phyloP scores from a whole-genome alignment of 2,888 invertebrate species.

The Cephus pulcher region DNA sequence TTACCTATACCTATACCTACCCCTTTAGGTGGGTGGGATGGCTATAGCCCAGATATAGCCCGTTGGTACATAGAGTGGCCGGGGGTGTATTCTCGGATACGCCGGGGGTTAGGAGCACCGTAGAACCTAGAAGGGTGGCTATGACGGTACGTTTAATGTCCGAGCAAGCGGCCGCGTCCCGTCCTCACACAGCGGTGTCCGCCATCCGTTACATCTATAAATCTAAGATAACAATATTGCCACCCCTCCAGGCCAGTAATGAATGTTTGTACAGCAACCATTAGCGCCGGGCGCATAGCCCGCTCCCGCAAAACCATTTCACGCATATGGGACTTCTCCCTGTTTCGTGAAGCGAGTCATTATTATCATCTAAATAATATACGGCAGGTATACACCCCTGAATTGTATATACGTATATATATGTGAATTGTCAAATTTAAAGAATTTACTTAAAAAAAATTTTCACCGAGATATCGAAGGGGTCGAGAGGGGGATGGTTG shows the following conservation, averaged over 20 bases:
- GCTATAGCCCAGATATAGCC: no score
- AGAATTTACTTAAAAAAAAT: no score
- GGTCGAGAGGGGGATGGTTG: no score
- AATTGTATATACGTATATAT: no score
- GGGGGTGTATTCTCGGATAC: not conserved
- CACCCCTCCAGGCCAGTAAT: constrained; percentile 57
- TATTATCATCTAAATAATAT: constrained; percentile 26
- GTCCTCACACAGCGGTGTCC: constrained; percentile 54
- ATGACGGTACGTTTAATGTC: constrained; percentile 57
- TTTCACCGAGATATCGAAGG: no score
- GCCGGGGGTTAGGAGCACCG: not conserved
- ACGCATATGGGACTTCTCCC: constrained; percentile 53
- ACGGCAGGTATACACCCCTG: constrained; percentile 17
- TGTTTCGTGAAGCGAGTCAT: constrained; percentile 16
- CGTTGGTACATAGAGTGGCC: no score
- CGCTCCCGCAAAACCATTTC: constrained; percentile 55
- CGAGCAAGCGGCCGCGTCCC: constrained; percentile 38
- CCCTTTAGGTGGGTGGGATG: no score
- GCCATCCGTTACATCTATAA: constrained; percentile 66
- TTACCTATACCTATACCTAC: no score
- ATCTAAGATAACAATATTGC: constrained; percentile 66
- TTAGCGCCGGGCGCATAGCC: constrained; percentile 49
- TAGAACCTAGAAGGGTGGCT: constrained; percentile 24
- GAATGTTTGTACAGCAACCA: constrained; percentile 65
- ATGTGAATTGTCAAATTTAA: no score